phyloP scores from a whole-genome alignment of 2,113 vertebrate genomes.

The Salvelinus sp. region DNA sequence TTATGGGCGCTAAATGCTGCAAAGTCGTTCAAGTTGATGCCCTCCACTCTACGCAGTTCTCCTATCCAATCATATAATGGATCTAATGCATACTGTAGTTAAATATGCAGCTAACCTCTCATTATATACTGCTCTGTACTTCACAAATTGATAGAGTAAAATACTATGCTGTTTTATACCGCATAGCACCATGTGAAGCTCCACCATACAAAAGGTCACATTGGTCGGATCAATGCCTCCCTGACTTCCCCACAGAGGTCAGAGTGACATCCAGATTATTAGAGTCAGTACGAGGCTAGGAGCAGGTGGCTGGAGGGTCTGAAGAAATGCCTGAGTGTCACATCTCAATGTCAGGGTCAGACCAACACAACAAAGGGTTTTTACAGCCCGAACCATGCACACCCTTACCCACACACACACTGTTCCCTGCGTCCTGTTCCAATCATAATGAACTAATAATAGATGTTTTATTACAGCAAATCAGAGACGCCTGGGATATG shows the following conservation, averaged over 20 bases:
- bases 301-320: not conserved
- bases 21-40: not conserved
- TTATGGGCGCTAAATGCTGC: not conserved
- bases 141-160: not conserved
- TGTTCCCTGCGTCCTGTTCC: constrained; percentile 15
- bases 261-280: constrained; percentile 4
- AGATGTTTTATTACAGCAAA: constrained; percentile 57
- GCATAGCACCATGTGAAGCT: not conserved
- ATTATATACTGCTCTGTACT: not conserved
- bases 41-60: not conserved
- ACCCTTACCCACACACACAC: constrained; percentile 6
- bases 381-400: not conserved
- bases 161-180: too few relatives aligned
- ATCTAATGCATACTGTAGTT: not conserved
- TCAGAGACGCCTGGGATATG: constrained; percentile 50
- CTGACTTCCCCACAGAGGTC: not conserved
- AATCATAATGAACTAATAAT: constrained; percentile 63
- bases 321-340: constrained; percentile 4
- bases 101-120: not conserved
- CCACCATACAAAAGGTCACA: not conserved
- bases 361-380: not conserved
- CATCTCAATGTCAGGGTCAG: constrained; percentile 11
- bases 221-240: not conserved
- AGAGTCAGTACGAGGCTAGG: not conserved
- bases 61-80: too few relatives aligned